Base-by-base conservation (phyloP, 2,888 invertebrate species). In the Argyresthia goedartella region DNA sequence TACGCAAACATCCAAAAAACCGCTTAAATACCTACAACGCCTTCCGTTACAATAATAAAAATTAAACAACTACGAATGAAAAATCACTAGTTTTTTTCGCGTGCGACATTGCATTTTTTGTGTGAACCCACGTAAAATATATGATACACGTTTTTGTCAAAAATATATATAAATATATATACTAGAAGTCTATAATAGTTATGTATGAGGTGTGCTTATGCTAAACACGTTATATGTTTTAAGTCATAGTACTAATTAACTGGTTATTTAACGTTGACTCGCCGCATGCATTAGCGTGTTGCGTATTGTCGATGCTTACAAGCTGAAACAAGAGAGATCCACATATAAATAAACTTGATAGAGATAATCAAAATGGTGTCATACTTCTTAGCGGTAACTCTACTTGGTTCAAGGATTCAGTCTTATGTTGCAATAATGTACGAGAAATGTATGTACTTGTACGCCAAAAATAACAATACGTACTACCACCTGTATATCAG, bases 231-330 rank as follows among this genome's bases (percentile, higher is more conserved):
- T 59, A 60, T 61, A 33, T 44, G 39, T 11, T 13, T 49, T 36
- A 36, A 36, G 34, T 35, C 39, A 49, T 13, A 14, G 55, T 57
- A 46, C 50, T 53, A 51, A 52, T 50, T 42, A 44, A 35, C 7
- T 43, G 34, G 9, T 43, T 50, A 49, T 49, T 44, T 49, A 52
- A 49, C 44, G 54, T 54, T 54, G 55, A 52, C 55, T 57, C 54
- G 56, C 56, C 59, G 57, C 57, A 55, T 56, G 63, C 64, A 4
- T 62, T 57, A 62, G 67, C 70, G 59, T n/a, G n/a, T 60, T 65
- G 64, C 67, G 81, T 81, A 82, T 81, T 81, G 81, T 84, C 82
- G 73, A 74, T 71, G 78, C 76, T 68, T 71, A 67, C 72, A 79
- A 78, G 78, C 82, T 81, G 80, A 0, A 75, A 76, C 67, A 69